Percentiles rank a stretch among this genome's conserved stretches.
Conservation (phyloP, 1,140 invertebrate genomes). For the Patella vulgata region DNA sequence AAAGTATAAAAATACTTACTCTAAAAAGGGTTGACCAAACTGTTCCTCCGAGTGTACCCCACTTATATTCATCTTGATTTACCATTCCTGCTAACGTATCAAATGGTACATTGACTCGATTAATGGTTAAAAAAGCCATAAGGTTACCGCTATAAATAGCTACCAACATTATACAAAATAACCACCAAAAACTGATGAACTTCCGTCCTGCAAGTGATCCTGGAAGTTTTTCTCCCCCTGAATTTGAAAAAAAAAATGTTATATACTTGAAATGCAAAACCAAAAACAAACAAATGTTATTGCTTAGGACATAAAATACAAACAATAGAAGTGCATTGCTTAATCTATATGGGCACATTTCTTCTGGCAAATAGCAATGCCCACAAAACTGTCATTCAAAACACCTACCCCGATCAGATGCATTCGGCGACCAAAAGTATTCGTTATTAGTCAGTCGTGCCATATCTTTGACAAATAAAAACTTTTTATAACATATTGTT, state of each 20-base stretch:
- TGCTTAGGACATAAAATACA: too few relatives aligned
- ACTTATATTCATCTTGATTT: constrained; percentile 36
- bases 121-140: constrained; percentile 49
- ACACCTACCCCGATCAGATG: too few relatives aligned
- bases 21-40: constrained; percentile 18
- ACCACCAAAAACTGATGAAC: constrained; percentile 45
- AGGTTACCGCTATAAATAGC: constrained; percentile 51
- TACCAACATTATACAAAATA: constrained; percentile 42
- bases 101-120: constrained; percentile 39
- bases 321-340: too few relatives aligned
- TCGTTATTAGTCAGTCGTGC: too few relatives aligned
- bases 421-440: too few relatives aligned
- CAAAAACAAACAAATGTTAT: too few relatives aligned
- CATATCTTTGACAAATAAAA: too few relatives aligned
- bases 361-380: too few relatives aligned
- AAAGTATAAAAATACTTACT: constrained; percentile 25
- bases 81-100: constrained; percentile 35
- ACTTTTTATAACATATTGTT: too few relatives aligned
- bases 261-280: too few relatives aligned
- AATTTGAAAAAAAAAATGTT: background rate
- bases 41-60: constrained; percentile 33
- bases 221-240: constrained; percentile 34
- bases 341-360: too few relatives aligned
- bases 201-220: constrained; percentile 33
- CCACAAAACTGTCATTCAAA: too few relatives aligned